These are phyloP conservation scores for Rosalia funebris DNA, from an alignment of 2,888 invertebrate genomes.

Conservation along the genomic window DNA sequence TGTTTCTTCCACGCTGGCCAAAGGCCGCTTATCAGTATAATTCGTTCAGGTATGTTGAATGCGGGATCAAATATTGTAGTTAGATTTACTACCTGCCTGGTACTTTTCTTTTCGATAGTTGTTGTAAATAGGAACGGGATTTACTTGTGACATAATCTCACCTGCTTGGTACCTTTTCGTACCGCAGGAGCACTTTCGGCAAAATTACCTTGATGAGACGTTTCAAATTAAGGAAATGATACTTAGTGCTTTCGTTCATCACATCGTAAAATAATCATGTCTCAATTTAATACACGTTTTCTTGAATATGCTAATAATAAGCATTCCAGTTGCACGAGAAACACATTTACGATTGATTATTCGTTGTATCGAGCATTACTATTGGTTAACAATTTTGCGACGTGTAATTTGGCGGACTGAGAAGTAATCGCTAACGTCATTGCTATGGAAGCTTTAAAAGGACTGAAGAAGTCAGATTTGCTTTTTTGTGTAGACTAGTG, in stretches of 20 bases:
- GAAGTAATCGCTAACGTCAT: conserved; percentile 17
- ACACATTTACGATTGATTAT: background rate
- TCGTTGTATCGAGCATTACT: background rate
- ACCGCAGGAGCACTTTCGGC: conserved; percentile 3
- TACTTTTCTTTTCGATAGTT: conserved; percentile 28
- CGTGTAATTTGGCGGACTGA: conserved; percentile 6
- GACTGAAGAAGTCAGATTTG: conserved; percentile 28
- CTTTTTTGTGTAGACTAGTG: conserved; percentile 52
- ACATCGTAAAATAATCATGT: too few relatives aligned
- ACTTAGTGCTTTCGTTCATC: too few relatives aligned
- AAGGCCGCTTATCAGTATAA: conserved; percentile 54
- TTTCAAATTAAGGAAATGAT: too few relatives aligned
- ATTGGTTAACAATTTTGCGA: conserved; percentile 2
- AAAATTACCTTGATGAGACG: background rate
- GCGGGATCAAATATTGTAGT: conserved; percentile 63
- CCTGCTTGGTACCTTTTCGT: conserved; percentile 33
- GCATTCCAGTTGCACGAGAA: conserved; percentile 1
- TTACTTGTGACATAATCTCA: conserved; percentile 4
- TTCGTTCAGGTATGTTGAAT: conserved; percentile 63
- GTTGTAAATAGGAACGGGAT: conserved; percentile 21
- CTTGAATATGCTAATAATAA: background rate
- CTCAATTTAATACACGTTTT: too few relatives aligned
- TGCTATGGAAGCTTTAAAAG: conserved; percentile 16
- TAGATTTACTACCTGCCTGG: conserved; percentile 44
- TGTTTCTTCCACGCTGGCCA: conserved; percentile 54